These are phyloP conservation scores for Gila orcuttii DNA, from an alignment of 2,113 vertebrate genomes.

Conservation along the genomic window DNA sequence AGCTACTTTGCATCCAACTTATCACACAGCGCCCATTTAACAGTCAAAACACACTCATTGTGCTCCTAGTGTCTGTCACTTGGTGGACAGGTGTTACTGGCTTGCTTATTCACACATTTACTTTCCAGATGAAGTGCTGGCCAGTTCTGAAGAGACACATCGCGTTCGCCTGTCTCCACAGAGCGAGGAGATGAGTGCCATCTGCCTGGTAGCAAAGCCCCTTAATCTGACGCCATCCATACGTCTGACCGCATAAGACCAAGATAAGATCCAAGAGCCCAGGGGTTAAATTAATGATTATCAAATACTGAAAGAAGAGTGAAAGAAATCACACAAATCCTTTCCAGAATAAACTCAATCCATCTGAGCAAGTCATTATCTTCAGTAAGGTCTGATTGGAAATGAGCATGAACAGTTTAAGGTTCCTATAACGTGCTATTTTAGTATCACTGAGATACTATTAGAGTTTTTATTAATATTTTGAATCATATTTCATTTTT, in stretches of 20 bases:
- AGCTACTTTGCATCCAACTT: conserved; percentile 2
- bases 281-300: conserved; percentile 43
- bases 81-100: conserved; percentile 55
- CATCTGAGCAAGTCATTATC: not conserved
- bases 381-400: not conserved
- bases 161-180: conserved; percentile 39
- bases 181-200: conserved; percentile 51
- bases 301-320: conserved; percentile 5
- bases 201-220: conserved; percentile 59
- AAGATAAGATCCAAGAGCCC: conserved; percentile 37
- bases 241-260: conserved; percentile 41
- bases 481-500: too few relatives aligned
- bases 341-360: conserved; percentile 2
- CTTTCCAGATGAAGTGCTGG: conserved; percentile 45
- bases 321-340: not conserved
- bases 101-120: conserved; percentile 59
- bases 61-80: conserved; percentile 36
- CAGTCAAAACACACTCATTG: conserved; percentile 40
- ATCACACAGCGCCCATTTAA: conserved; percentile 41
- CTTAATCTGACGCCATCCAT: conserved; percentile 45
- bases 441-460: too few relatives aligned
- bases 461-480: too few relatives aligned
- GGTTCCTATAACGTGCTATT: not conserved
- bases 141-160: conserved; percentile 38
- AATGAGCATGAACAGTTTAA: not conserved